Base-by-base conservation (phyloP, 2,797 vertebrate genomes). In the Vultur gryphus region DNA sequence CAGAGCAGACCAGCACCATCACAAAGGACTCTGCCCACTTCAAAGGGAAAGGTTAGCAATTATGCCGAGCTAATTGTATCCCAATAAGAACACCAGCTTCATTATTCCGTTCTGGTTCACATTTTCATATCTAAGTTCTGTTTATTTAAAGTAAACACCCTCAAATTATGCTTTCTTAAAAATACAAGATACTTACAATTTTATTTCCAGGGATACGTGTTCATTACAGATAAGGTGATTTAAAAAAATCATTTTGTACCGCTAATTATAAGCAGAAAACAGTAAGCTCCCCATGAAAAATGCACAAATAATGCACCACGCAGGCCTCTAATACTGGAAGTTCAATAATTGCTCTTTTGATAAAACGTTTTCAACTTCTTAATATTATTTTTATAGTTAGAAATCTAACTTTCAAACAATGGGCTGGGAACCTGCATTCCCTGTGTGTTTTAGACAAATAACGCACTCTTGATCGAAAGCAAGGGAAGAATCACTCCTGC, bases 391-490 rank as follows among this genome's bases (percentile, higher is more conserved):
- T 73, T 90, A 48, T 76, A 90, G 84, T 83, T 67, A 57, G 89
- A 92, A 97, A 96, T 95, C 87, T 73, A 16, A 13, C 69, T 95
- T 95, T 72, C 83, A 97, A 94, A 96, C 93, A 76, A 81, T 81
- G 51, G 44, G n/a, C 72, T 87, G 88, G 86, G 78, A 97, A 59
- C 80, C 77, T 55, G 43, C 89, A 82, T 96, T 92, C 73, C 73
- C 95, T 24, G 58, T 39, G 13, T 78, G 93, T 57, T 97, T 98
- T 85, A 96, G 90, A 96, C 96, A 98, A 98, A 98, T 97, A 97
- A 97, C 48, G 24, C 90, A 69, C 85, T 84, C 88, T 58, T 8
- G 2, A 83, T 51, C 3, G 31, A 88, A 90, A 94, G 95, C 89
- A 62, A 73, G 39, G 54, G 93, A 93, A 95, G 92, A 75, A 91